Percentiles rank a stretch among this genome's conserved stretches.
phyloP scores from a whole-genome alignment of 2,797 vertebrate genomes.

The Sebastes iracundus region DNA sequence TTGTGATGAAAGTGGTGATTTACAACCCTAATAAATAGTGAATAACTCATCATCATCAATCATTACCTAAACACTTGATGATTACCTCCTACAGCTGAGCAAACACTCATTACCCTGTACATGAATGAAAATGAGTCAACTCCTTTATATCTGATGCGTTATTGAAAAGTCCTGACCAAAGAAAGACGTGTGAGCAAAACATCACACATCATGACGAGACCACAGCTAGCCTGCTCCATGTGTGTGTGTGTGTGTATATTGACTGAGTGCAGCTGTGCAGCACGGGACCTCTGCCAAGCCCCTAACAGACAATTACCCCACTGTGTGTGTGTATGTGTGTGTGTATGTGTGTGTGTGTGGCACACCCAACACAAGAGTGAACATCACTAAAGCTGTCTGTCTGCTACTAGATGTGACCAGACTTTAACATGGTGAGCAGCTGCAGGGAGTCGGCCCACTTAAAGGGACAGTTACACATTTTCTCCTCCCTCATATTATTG shows the following conservation, averaged over 20 bases:
- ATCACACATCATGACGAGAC: conserved; percentile 31
- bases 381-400: conserved; percentile 66
- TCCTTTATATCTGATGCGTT: not conserved
- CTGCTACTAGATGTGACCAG: conserved; percentile 74
- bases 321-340: conserved; percentile 51
- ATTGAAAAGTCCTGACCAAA: conserved; percentile 21
- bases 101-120: conserved; percentile 2
- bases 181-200: conserved; percentile 31
- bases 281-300: conserved; percentile 69
- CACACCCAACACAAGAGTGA: conserved; percentile 43
- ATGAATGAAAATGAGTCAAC: not conserved
- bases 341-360: not conserved
- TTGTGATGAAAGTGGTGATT: no score
- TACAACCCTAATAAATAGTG: not conserved
- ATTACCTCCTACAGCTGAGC: conserved; percentile 32
- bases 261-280: conserved; percentile 76
- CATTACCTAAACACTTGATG: not conserved
- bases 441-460: conserved; percentile 52
- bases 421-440: conserved; percentile 72
- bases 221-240: not conserved
- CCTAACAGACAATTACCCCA: conserved; percentile 79
- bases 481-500: not conserved
- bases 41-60: not conserved
- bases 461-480: conserved; percentile 64
- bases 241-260: conserved; percentile 35